Conservation (phyloP, 2,888 invertebrate genomes). For the Folsomia manolachei region DNA sequence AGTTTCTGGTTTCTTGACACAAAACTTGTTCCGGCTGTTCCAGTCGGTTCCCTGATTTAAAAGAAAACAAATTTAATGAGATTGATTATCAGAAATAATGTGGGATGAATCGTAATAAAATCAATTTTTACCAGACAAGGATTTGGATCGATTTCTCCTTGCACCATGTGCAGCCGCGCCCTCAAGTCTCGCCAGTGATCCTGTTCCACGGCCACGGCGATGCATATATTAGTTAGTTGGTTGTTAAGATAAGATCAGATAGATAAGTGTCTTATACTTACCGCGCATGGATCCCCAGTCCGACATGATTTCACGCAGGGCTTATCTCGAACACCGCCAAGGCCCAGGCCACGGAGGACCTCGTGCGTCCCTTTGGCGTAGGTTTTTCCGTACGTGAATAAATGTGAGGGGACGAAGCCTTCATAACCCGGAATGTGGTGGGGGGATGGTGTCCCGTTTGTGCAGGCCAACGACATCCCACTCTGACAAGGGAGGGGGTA, state of each 20-base stretch:
- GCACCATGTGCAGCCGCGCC: slow-evolving; percentile 41
- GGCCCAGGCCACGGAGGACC: slow-evolving; percentile 26
- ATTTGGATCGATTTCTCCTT: slow-evolving; percentile 48
- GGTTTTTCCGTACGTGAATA: slow-evolving; percentile 27
- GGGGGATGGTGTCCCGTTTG: slow-evolving; percentile 38
- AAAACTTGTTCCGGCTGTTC: slow-evolving; percentile 40
- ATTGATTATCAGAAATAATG: not conserved
- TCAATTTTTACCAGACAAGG: slow-evolving; percentile 36
- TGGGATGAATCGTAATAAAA: not conserved
- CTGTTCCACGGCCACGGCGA: too few relatives aligned
- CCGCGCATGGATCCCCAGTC: slow-evolving; percentile 41
- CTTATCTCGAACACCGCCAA: slow-evolving; percentile 13
- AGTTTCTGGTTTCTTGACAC: slow-evolving; percentile 35
- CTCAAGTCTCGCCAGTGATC: slow-evolving; percentile 40
- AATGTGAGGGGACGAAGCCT: slow-evolving; percentile 35
- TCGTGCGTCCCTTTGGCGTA: slow-evolving; percentile 40
- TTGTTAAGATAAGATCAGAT: too few relatives aligned
- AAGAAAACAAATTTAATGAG: not conserved
- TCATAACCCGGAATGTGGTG: slow-evolving; percentile 45
- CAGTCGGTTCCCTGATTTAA: slow-evolving; percentile 36
- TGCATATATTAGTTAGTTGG: too few relatives aligned
- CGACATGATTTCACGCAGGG: slow-evolving; percentile 28
- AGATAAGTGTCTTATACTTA: too few relatives aligned
- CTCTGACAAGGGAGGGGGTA: too few relatives aligned
- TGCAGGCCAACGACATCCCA: slow-evolving; percentile 2